Percentiles rank a stretch among this genome's conserved stretches.
These are phyloP conservation scores for Diarsia rubi DNA, from an alignment of 2,888 invertebrate species.

Conservation along the genomic window DNA sequence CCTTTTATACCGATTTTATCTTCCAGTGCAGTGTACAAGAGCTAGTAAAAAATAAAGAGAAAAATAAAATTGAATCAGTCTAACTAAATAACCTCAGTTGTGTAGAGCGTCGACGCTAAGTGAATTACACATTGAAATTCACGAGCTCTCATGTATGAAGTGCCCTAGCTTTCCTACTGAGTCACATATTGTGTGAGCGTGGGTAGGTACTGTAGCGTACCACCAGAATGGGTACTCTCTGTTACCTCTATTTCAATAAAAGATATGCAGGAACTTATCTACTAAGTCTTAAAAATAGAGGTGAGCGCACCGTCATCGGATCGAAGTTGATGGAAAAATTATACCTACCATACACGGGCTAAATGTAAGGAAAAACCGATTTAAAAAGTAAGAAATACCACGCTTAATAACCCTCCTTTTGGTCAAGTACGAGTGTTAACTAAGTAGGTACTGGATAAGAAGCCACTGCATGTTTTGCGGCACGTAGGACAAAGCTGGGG, in stretches of 20 bases:
- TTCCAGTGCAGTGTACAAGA: no score
- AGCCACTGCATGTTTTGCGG: not conserved
- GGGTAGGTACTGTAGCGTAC: not conserved
- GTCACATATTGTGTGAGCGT: conserved; percentile 30
- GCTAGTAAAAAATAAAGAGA: conserved; percentile 18
- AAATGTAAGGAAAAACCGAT: no score
- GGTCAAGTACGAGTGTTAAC: not conserved
- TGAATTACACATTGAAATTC: conserved; percentile 64
- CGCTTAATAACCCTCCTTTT: no score
- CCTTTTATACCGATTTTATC: no score
- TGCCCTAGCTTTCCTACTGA: conserved; percentile 37
- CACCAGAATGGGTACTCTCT: not conserved
- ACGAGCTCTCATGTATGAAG: conserved; percentile 51
- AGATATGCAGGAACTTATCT: not conserved
- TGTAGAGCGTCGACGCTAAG: conserved; percentile 50
- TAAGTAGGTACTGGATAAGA: not conserved
- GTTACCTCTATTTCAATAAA: not conserved
- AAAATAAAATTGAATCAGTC: conserved; percentile 41
- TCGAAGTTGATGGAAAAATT: no score
- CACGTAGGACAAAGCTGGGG: not conserved
- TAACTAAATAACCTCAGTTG: conserved; percentile 51
- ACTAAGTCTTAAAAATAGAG: not conserved
- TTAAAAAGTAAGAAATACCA: no score
- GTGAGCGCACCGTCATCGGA: no score
- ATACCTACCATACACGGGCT: no score